phyloP scores from a whole-genome alignment of 2,113 vertebrate species.

The Gobius niger region DNA sequence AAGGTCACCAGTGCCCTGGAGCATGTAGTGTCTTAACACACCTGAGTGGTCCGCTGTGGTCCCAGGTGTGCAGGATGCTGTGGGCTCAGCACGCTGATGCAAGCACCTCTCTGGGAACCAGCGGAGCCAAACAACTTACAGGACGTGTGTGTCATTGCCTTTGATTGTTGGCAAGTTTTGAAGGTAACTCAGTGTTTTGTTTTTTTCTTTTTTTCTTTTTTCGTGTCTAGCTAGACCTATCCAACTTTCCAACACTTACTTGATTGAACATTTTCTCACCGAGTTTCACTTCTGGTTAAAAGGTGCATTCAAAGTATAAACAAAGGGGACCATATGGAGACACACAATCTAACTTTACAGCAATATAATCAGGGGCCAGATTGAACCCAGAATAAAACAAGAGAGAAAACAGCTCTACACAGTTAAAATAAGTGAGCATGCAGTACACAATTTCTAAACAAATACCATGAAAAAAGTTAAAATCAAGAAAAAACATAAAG shows the following conservation, averaged over 20 bases:
- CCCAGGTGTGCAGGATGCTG: constrained; percentile 70
- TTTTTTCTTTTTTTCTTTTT: too few species aligned
- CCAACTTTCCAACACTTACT: background rate
- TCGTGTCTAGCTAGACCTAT: background rate
- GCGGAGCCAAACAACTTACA: constrained; percentile 52
- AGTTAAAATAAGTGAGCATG: too few species aligned
- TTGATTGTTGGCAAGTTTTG: constrained; percentile 42
- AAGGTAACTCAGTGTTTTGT: background rate
- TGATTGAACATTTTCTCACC: background rate
- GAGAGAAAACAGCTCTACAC: too few species aligned
- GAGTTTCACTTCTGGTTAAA: background rate
- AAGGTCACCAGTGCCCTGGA: constrained; percentile 65
- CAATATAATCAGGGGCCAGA: too few species aligned
- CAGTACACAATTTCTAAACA: too few species aligned
- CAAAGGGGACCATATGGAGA: background rate
- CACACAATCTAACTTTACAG: too few species aligned
- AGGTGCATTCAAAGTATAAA: background rate
- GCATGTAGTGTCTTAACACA: constrained; percentile 67
- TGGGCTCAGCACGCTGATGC: constrained; percentile 71
- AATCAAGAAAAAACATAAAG: too few species aligned
- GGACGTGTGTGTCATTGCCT: constrained; percentile 64
- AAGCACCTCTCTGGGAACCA: constrained; percentile 53
- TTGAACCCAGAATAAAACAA: too few species aligned
- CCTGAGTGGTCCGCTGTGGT: constrained; percentile 65
- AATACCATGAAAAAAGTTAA: too few species aligned